phyloP scores from a whole-genome alignment of 2,113 vertebrate species.

The Rhinichthys klamathensis region DNA sequence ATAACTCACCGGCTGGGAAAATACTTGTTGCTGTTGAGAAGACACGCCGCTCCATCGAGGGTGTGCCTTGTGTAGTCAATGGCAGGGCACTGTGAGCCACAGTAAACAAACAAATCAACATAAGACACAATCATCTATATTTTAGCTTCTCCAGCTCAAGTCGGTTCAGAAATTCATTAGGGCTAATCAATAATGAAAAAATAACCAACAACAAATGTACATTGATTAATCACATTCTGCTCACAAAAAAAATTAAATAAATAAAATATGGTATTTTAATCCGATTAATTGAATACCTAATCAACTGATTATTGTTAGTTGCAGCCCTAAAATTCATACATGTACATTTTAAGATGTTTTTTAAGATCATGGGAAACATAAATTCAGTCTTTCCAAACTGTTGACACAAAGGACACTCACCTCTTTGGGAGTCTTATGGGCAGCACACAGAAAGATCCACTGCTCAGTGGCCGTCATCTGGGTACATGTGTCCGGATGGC shows the following conservation, averaged over 20 bases:
- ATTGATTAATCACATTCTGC: not conserved
- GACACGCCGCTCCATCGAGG: slow-evolving; percentile 97
- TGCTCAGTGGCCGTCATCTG: slow-evolving; percentile 99
- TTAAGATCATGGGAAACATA: no score
- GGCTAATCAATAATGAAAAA: not conserved
- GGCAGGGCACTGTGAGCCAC: slow-evolving; percentile 86
- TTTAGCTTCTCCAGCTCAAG: not conserved
- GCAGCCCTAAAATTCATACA: not conserved
- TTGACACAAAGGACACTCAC: slow-evolving; percentile 64
- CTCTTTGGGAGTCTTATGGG: slow-evolving; percentile 99
- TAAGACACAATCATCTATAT: not conserved
- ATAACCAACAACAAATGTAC: not conserved
- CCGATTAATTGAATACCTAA: not conserved
- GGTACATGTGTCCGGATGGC: slow-evolving; percentile 97
- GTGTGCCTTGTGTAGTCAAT: slow-evolving; percentile 99
- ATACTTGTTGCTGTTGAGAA: slow-evolving; percentile 99
- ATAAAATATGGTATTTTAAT: not conserved
- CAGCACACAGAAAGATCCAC: slow-evolving; percentile 99
- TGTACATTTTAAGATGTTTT: no score
- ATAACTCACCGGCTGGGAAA: slow-evolving; percentile 93
- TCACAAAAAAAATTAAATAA: not conserved
- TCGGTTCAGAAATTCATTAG: not conserved
- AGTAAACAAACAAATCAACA: slow-evolving; percentile 22
- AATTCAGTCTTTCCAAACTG: no score
- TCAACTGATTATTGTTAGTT: not conserved